Evolutionary conservation across 2,113 vertebrate genomes (phyloP).

Genomic region (Dromaius novaehollandiae): DNA sequence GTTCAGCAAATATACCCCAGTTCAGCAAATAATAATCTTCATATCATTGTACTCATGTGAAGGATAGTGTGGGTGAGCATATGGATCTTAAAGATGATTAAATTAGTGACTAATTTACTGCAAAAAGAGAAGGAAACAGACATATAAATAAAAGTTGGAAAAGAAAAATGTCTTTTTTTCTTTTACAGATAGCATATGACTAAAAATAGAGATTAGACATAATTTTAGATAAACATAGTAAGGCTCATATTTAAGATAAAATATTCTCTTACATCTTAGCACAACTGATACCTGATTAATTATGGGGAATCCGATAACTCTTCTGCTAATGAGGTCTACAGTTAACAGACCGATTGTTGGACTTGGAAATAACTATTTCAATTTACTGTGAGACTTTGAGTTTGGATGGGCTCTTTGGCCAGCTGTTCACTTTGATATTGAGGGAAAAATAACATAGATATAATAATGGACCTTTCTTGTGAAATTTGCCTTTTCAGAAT

Average conservation of each 20-base stretch:
- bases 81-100: conserved; percentile 51
- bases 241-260: background rate
- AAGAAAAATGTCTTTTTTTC: background rate
- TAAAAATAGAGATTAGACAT: background rate
- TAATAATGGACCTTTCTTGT: background rate
- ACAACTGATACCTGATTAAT: background rate
- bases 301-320: background rate
- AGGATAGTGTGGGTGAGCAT: background rate
- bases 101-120: conserved; percentile 52
- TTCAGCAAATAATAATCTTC: conserved; percentile 46
- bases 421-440: background rate
- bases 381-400: background rate
- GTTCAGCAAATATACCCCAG: conserved; percentile 6
- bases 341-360: background rate
- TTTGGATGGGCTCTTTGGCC: background rate
- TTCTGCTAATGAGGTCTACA: background rate
- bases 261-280: background rate
- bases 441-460: background rate
- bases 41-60: conserved; percentile 18
- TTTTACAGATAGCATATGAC: background rate
- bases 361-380: background rate
- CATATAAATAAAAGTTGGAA: conserved; percentile 1
- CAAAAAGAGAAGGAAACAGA: conserved; percentile 19
- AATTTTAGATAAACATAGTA: background rate
- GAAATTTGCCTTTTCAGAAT: background rate